phyloP scores from a whole-genome alignment of 1,140 invertebrate genomes.

The Drosophila fuyamai region DNA sequence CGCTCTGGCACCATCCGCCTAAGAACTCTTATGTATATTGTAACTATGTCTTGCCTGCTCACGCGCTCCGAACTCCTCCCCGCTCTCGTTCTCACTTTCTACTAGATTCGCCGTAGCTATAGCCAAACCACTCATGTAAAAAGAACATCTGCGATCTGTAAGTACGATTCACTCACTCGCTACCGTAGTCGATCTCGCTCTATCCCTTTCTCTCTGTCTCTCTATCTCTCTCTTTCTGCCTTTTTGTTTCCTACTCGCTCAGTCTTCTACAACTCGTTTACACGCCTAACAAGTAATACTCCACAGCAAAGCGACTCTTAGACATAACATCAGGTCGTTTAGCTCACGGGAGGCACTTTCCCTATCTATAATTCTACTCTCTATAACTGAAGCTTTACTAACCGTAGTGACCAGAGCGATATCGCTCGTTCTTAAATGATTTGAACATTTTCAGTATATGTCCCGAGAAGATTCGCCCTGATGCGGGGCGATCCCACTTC shows the following conservation, averaged over 20 bases:
- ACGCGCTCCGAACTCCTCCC: constrained; percentile 40
- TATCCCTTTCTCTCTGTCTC: constrained; percentile 16
- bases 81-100: constrained; percentile 26
- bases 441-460: constrained; percentile 21
- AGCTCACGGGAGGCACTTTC: not conserved
- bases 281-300: constrained; percentile 11
- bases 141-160: constrained; percentile 63
- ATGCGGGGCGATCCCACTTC: constrained; percentile 1
- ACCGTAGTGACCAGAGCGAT: constrained; percentile 27
- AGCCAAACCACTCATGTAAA: constrained; percentile 58
- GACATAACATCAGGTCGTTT: constrained; percentile 7
- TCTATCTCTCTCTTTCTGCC: constrained; percentile 16
- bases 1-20: constrained; percentile 24
- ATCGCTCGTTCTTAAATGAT: constrained; percentile 20
- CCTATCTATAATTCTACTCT: constrained; percentile 16
- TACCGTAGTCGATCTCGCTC: constrained; percentile 46
- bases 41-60: constrained; percentile 60
- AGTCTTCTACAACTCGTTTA: constrained; percentile 15
- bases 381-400: constrained; percentile 33
- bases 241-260: constrained; percentile 25
- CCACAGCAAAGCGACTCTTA: constrained; percentile 3
- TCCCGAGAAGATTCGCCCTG: constrained; percentile 12
- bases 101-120: constrained; percentile 59
- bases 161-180: constrained; percentile 50
- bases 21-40: constrained; percentile 61